Evolutionary conservation across 2,888 invertebrate species (phyloP).

Genomic region (Aspidiotus rigidus): DNA sequence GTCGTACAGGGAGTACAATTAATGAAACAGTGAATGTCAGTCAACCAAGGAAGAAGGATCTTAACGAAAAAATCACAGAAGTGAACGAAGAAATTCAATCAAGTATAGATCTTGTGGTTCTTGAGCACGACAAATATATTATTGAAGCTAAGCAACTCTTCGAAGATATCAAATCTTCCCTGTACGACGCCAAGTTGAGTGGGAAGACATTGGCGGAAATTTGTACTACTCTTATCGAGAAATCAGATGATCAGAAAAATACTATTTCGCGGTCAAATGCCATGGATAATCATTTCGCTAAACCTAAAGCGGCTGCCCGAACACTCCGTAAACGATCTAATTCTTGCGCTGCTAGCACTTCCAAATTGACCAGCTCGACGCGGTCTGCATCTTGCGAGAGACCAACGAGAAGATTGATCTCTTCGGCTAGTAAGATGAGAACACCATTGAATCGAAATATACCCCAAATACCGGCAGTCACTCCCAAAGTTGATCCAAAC

Average conservation of each 20-base stretch:
- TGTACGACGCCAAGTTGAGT: neutral
- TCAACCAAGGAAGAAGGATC: constrained; percentile 10
- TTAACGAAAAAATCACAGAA: constrained; percentile 17
- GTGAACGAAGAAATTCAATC: constrained; percentile 1
- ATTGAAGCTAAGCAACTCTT: neutral
- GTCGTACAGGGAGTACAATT: constrained; percentile 6
- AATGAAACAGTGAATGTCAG: constrained; percentile 11
- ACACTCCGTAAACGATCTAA: constrained; percentile 25
- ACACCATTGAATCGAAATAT: constrained; percentile 32
- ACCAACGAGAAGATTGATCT: constrained; percentile 4
- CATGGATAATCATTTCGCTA: neutral
- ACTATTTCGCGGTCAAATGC: too few relatives aligned
- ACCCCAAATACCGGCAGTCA: constrained; percentile 25
- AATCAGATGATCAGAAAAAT: too few relatives aligned
- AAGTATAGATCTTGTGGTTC: neutral
- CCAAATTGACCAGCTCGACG: constrained; percentile 2
- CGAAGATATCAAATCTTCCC: neutral
- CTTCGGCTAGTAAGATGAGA: constrained; percentile 27
- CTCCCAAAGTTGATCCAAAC: constrained; percentile 36
- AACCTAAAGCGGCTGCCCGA: constrained; percentile 17
- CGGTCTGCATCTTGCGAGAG: constrained; percentile 23
- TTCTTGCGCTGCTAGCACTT: constrained; percentile 18
- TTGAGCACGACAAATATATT: neutral
- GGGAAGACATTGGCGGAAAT: neutral
- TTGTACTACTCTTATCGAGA: too few relatives aligned